Conservation (phyloP, 2,797 vertebrate species). For the Kryptolebias ocellatus region DNA sequence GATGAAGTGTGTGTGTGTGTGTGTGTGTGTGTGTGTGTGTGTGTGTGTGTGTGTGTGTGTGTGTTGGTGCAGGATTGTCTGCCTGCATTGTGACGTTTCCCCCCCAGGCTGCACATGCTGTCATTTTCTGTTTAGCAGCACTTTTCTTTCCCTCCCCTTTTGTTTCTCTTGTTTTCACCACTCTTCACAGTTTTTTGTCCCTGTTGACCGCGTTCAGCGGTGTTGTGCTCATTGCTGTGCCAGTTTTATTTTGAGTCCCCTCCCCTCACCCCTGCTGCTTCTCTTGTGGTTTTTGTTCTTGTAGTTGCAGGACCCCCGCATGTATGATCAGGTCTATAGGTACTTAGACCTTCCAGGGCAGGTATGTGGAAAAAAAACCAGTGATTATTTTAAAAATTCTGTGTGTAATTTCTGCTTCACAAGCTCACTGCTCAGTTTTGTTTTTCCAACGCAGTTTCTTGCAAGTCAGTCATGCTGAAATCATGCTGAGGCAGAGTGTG, state of each 20-base stretch:
- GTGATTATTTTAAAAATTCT: conserved; percentile 35
- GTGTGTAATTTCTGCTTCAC: conserved; percentile 57
- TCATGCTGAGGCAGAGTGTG: conserved; percentile 43
- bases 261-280: conserved; percentile 67
- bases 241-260: conserved; percentile 41
- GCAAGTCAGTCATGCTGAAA: conserved; percentile 19
- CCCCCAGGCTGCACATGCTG: conserved; percentile 39
- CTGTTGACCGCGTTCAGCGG: conserved; percentile 48
- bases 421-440: conserved; percentile 32
- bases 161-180: conserved; percentile 44
- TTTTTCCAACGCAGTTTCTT: conserved; percentile 20
- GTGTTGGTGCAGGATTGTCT: conserved; percentile 13
- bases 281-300: conserved; percentile 80
- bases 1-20: conserved; percentile 17
- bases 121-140: conserved; percentile 74
- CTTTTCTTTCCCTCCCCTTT: conserved; percentile 54
- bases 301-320: conserved; percentile 85
- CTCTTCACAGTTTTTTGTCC: conserved; percentile 53
- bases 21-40: conserved; percentile 10
- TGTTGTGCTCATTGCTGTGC: conserved; percentile 51
- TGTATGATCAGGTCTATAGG: conserved; percentile 87
- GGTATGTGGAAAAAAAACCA: conserved; percentile 80
- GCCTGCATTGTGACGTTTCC: conserved; percentile 54
- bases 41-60: conserved; percentile 17
- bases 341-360: conserved; percentile 86